phyloP scores from a whole-genome alignment of 1,140 invertebrate genomes.

The Musca domestica region DNA sequence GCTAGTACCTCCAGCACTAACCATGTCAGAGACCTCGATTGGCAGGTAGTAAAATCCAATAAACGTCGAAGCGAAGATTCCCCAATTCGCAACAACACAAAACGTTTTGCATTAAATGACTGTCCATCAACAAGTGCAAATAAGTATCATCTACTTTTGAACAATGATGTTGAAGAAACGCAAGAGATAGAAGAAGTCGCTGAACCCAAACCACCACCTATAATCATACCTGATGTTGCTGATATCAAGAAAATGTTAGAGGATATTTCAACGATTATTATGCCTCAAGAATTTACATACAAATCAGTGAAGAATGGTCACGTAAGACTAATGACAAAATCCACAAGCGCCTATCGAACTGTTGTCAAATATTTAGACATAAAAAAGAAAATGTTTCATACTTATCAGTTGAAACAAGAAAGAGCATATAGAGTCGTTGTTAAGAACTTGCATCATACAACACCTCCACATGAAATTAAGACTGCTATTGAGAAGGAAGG shows the following conservation, averaged over 20 bases:
- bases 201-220: too few relatives aligned
- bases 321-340: constrained; percentile 25
- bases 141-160: too few relatives aligned
- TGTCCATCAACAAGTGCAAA: too few relatives aligned
- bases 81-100: too few relatives aligned
- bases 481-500: constrained; percentile 23
- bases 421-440: constrained; percentile 31
- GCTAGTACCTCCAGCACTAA: too few relatives aligned
- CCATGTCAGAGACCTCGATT: too few relatives aligned
- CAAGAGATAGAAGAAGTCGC: too few relatives aligned
- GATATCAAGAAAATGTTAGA: constrained; percentile 15
- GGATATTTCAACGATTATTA: neutral
- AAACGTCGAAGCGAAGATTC: too few relatives aligned
- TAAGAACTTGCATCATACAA: constrained; percentile 35
- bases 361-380: constrained; percentile 22
- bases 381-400: constrained; percentile 24
- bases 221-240: constrained; percentile 7
- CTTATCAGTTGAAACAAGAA: constrained; percentile 28
- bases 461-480: constrained; percentile 29
- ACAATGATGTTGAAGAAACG: too few relatives aligned
- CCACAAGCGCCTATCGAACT: constrained; percentile 21
- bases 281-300: constrained; percentile 16
- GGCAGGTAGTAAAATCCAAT: too few relatives aligned
- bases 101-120: too few relatives aligned
- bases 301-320: constrained; percentile 23